These are phyloP conservation scores for Fukomys damarensis DNA, from an alignment of 2,113 vertebrate species.

Conservation along the genomic window DNA sequence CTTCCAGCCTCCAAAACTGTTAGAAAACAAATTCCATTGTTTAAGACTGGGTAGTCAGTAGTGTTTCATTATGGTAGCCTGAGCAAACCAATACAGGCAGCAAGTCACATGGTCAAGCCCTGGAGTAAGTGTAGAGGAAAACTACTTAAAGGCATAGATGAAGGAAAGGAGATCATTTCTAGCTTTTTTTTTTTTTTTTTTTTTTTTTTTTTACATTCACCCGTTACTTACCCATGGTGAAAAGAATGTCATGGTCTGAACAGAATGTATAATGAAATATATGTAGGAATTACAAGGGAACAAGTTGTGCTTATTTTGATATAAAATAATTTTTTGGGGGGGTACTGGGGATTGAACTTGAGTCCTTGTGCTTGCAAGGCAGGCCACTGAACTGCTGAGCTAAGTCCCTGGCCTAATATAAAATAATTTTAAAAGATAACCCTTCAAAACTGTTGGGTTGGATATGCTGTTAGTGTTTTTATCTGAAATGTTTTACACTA, in stretches of 20 bases:
- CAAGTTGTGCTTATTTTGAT: neutral
- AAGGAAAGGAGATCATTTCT: neutral
- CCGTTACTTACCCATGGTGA: too few relatives aligned
- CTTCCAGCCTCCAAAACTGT: neutral
- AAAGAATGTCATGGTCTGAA: too few relatives aligned
- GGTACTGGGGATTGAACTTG: too few relatives aligned
- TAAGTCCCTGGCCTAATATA: too few relatives aligned
- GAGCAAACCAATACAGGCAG: neutral
- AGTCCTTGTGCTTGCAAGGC: too few relatives aligned
- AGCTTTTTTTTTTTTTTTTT: neutral
- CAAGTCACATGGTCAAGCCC: neutral
- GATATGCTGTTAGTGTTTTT: neutral
- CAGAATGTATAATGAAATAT: neutral
- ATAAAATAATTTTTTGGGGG: neutral
- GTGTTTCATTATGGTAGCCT: neutral
- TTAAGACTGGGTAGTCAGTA: neutral
- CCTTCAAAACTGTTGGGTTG: neutral
- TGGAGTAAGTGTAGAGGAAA: neutral
- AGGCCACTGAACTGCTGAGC: too few relatives aligned
- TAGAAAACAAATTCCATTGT: constrained; percentile 1
- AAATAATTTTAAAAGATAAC: neutral
- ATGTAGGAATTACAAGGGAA: neutral
- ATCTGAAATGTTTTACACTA: neutral
- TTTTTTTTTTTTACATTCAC: neutral
- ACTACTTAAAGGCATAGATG: neutral